Evolutionary conservation across 2,888 invertebrate species (phyloP).

Genomic region (Phortica okadai): DNA sequence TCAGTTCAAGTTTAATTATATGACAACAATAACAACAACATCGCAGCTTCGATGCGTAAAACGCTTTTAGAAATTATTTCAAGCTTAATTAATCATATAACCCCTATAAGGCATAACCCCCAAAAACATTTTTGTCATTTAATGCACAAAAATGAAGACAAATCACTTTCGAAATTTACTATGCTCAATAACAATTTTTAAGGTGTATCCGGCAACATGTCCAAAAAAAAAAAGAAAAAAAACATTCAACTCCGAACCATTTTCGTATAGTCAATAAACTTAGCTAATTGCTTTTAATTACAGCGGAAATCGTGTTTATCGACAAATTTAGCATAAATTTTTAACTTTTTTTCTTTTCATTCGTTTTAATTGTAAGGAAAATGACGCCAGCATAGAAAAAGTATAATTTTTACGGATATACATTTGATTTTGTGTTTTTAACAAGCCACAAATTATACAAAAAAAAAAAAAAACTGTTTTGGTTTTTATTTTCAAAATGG

Average conservation of each 20-base stretch:
- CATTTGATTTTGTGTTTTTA: neutral
- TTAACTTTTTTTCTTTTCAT: neutral
- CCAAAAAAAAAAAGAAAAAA: neutral
- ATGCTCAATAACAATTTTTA: neutral
- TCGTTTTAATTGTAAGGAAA: neutral
- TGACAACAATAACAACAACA: neutral
- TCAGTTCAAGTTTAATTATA: too few relatives aligned
- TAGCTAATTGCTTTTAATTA: slow-evolving; percentile 27
- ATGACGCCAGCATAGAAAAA: too few relatives aligned
- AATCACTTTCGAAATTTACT: neutral
- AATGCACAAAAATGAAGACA: too few relatives aligned
- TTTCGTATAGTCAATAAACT: slow-evolving; percentile 3
- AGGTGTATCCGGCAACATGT: slow-evolving; percentile 20
- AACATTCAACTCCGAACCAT: neutral
- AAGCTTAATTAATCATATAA: slow-evolving; percentile 27
- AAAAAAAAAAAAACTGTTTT: neutral
- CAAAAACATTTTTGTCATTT: neutral
- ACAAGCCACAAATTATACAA: neutral
- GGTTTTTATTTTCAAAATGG: neutral
- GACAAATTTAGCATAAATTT: neutral
- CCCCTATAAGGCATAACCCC: slow-evolving; percentile 16
- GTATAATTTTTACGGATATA: too few relatives aligned
- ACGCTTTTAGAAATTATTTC: slow-evolving; percentile 4
- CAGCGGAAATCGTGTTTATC: slow-evolving; percentile 27
- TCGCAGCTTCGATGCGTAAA: neutral